Percentiles rank a stretch among this genome's conserved stretches.
Evolutionary conservation across 2,113 vertebrate genomes (phyloP).

Genomic region (Oreocharis arfaki): DNA sequence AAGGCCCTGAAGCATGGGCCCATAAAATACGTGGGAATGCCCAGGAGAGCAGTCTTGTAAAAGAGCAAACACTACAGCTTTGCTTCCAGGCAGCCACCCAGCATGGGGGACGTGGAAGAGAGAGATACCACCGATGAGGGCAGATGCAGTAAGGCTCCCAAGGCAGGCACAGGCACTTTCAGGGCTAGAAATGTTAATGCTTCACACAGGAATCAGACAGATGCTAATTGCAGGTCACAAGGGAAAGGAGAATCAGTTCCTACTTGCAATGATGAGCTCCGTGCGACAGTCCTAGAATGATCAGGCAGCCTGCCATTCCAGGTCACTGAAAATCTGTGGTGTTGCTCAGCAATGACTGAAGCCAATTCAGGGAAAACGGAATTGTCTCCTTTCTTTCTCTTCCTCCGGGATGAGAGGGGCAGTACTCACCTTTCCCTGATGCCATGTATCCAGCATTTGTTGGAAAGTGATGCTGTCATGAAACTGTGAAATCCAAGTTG

Average conservation of each 20-base stretch:
- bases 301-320: background rate
- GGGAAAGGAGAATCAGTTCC: background rate
- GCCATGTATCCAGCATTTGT: background rate
- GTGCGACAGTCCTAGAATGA: background rate
- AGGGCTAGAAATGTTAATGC: background rate
- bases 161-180: background rate
- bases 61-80: background rate
- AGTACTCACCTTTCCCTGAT: background rate
- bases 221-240: background rate
- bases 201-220: background rate
- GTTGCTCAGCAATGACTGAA: background rate
- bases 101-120: background rate
- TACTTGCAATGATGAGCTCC: background rate
- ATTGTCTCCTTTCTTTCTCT: background rate
- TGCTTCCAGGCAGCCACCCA: background rate
- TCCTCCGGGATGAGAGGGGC: background rate
- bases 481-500: background rate
- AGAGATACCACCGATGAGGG: background rate
- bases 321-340: background rate
- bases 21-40: conserved; percentile 3
- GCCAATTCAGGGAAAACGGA: background rate
- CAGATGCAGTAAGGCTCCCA: background rate
- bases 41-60: background rate
- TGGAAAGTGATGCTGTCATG: background rate
- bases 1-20: conserved; percentile 14